Conservation (phyloP, 2,797 vertebrate genomes). For the Leptoclinus maculatus region DNA sequence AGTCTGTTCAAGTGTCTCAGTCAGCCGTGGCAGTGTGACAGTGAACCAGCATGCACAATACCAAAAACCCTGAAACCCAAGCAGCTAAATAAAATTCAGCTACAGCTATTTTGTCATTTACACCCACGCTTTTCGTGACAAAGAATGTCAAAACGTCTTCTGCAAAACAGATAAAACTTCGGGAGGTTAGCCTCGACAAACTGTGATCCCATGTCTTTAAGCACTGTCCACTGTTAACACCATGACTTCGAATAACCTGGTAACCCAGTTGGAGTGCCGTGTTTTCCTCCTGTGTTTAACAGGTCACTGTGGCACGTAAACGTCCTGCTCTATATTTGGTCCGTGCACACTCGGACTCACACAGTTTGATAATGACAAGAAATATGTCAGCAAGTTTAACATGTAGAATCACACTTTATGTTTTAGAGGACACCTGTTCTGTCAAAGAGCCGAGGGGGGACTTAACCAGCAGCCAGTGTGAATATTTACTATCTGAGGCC, state of each 20-base stretch:
- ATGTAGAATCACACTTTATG: neutral
- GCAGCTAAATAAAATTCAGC: slow-evolving; percentile 5
- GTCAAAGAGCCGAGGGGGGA: neutral
- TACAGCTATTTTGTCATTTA: neutral
- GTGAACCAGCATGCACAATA: neutral
- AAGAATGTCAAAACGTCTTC: neutral
- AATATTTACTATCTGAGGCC: slow-evolving; percentile 9
- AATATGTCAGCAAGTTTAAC: neutral
- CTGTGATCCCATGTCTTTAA: neutral
- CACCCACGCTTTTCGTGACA: neutral
- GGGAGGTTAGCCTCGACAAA: neutral
- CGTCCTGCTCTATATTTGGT: slow-evolving; percentile 16
- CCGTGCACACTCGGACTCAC: neutral
- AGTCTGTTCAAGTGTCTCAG: neutral
- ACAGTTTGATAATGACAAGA: neutral
- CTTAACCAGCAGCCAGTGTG: neutral
- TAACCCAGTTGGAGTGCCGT: slow-evolving; percentile 27
- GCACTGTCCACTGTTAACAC: neutral
- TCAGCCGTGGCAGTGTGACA: neutral
- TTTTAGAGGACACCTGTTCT: neutral
- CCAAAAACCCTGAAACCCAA: neutral
- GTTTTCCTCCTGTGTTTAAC: slow-evolving; percentile 8
- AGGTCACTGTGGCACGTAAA: slow-evolving; percentile 40
- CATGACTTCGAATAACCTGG: slow-evolving; percentile 24
- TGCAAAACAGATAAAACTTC: neutral